Base-by-base conservation (phyloP, 2,113 vertebrate species). In the Mystacornis crossleyi region DNA sequence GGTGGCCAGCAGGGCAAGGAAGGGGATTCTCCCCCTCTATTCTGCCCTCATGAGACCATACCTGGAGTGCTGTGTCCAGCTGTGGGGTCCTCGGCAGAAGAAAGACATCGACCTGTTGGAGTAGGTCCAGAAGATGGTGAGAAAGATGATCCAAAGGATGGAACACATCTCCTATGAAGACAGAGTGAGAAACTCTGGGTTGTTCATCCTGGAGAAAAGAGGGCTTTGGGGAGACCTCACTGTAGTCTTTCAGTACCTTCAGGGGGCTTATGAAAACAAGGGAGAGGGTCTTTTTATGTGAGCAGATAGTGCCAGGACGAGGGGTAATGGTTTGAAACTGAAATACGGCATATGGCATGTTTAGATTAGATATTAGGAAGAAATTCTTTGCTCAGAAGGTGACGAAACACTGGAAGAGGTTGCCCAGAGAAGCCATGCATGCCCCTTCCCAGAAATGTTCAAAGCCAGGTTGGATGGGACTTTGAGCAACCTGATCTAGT, bases 1-100 rank as follows among this genome's bases (percentile, higher is more conserved):
- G 1, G 9, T 5, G 6, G 15, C 12, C 45, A 61, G 28, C 18
- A 40, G 16, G 16, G 20, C 1, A 0, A n/a, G 48, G 29, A 6
- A 70, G 29, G 10, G 16, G 10, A 17, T 47, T 47, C 5, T 54
- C 1, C 13, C 13, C 34, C 29, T 71, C 33, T 61, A 14, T 14
- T 67, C 47, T 62, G 29, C 34, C 28, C 9, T 87, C 21, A 6
- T 25, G 65, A 34, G 17, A 42, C 13, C 34, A 10, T 20, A 34
- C 48, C 29, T 64, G 34, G 42, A 64, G 19, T 55, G 2, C 20
- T 71, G 19, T 1, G 1, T 64, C 29, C 13, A 12, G 29, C 7
- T 40, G 13, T 47, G 34, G 16, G n/a, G 13, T 40, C 29, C 10
- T 54, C 34, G 48, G 57, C 34, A 64, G 34, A 71, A 64, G 17